A percentile compares a stretch with the other conserved stretches of the same genome.
These are phyloP conservation scores for Telenomus remus DNA, from an alignment of 1,140 invertebrate species.

Conservation along the genomic window DNA sequence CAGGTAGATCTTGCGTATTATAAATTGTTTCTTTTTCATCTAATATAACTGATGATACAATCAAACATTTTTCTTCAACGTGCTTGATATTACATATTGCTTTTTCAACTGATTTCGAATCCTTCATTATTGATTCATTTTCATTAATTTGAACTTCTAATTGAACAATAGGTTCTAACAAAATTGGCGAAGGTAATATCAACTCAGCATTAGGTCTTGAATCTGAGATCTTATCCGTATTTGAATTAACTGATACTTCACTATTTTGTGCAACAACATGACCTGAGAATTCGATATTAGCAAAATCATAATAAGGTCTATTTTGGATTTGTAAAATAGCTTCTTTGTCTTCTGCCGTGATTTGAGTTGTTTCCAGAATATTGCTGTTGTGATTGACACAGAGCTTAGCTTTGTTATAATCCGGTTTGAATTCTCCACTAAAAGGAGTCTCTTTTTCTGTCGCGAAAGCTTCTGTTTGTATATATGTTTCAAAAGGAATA, in stretches of 20 bases:
- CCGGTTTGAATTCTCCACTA: slow-evolving; percentile 60
- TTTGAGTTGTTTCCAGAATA: slow-evolving; percentile 71
- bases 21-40: slow-evolving; percentile 76
- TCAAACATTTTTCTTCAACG: slow-evolving; percentile 64
- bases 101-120: slow-evolving; percentile 60
- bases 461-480: slow-evolving; percentile 72
- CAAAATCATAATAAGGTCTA: slow-evolving; percentile 66
- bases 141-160: slow-evolving; percentile 68
- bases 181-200: slow-evolving; percentile 64
- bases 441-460: slow-evolving; percentile 76
- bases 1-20: slow-evolving; percentile 60
- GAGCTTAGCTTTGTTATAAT: slow-evolving; percentile 69
- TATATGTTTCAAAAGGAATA: slow-evolving; percentile 74
- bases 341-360: slow-evolving; percentile 75
- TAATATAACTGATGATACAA: slow-evolving; percentile 65
- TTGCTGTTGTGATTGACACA: slow-evolving; percentile 70
- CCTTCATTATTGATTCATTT: slow-evolving; percentile 61
- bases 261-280: slow-evolving; percentile 72
- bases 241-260: slow-evolving; percentile 69
- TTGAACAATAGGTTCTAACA: slow-evolving; percentile 63
- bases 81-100: slow-evolving; percentile 65
- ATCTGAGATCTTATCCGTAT: slow-evolving; percentile 64
- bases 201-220: slow-evolving; percentile 60
- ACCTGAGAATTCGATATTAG: slow-evolving; percentile 66
- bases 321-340: slow-evolving; percentile 61